Percentiles rank a stretch among this genome's conserved stretches.
phyloP scores from a whole-genome alignment of 2,888 invertebrate species.

The Balanococcus diminutus region DNA sequence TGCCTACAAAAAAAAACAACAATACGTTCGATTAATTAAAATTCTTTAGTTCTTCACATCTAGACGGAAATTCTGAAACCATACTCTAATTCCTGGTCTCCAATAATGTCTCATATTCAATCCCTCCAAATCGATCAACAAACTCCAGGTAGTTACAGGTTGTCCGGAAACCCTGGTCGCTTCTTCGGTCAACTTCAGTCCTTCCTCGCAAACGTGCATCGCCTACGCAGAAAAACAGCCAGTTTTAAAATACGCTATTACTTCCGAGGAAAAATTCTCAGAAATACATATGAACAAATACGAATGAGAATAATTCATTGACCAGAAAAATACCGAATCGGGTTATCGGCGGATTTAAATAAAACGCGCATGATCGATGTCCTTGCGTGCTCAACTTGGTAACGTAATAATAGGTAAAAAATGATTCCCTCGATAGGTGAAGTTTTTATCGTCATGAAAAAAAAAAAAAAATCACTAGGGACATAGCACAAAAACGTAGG shows the following conservation, averaged over 20 bases:
- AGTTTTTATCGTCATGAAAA: not conserved
- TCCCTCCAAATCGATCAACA: slow-evolving; percentile 90
- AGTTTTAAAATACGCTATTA: not conserved
- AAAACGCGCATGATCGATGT: not conserved
- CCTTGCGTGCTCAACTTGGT: not conserved
- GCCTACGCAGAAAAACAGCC: slow-evolving; percentile 66
- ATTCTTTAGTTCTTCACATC: too few relatives aligned
- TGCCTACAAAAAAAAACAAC: too few relatives aligned
- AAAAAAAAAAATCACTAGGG: not conserved
- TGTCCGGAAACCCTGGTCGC: slow-evolving; percentile 80
- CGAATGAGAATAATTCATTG: slow-evolving; percentile 4
- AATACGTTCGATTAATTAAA: too few relatives aligned
- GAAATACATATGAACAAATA: not conserved
- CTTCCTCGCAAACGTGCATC: slow-evolving; percentile 88
- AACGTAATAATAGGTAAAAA: too few relatives aligned
- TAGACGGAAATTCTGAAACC: too few relatives aligned
- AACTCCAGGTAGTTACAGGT: slow-evolving; percentile 87
- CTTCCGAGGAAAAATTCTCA: not conserved
- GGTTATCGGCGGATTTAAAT: not conserved
- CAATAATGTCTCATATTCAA: slow-evolving; percentile 94
- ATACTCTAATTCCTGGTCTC: slow-evolving; percentile 85
- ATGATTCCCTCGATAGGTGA: not conserved
- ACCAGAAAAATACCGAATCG: not conserved
- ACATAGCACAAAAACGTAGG: too few relatives aligned
- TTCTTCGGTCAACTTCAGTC: slow-evolving; percentile 83